Base-by-base conservation (phyloP, 2,888 invertebrate species). In the Nomada ferruginata region DNA sequence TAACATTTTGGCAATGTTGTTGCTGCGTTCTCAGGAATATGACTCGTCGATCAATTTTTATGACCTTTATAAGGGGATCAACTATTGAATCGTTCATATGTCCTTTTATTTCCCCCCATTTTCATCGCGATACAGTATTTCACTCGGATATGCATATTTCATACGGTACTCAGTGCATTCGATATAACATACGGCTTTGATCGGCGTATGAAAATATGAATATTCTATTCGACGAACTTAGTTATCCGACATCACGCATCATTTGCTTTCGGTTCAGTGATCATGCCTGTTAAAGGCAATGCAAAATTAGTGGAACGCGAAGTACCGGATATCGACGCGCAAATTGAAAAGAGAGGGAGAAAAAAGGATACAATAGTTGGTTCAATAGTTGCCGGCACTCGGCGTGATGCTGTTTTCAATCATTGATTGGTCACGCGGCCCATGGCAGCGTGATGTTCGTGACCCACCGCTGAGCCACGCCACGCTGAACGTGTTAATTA, bases 401-500 rank as follows among this genome's bases (percentile, higher is more conserved):
- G 20, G 42, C 68, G 55, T n/a, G 42, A 69, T 42, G 55, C 68
- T 69, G 68, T 44, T 69, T 69, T 69, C 68, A 69, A 69, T 69
- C 68, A 69, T 69, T 55, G 68, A 69, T 20, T 36, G 13, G 68
- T 55, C 36, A 55, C 55, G 42, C 55, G 23, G 42, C 42, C 36
- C 55, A 42, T 44, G 42, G 29, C 60, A 70, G n/a, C 70, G 20
- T 15, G 59, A 70, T 50, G 70, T 47, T 13, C 42, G 36, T 69
- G 59, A 69, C 29, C 59, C 26, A 69, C 69, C 57, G 26, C 15
- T 15, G 18, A 57, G 68, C 68, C 44, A 59, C 44, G 69, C 69
- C 69, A 70, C 42, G 57, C 18, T 70, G 70, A 57, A 70, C 20
- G 70, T 59, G 70, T 70, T 70, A 70, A 70, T 70, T 59, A 70